A percentile compares a stretch with the other conserved stretches of the same genome.
These are phyloP conservation scores for Eutrigla gurnardus DNA, from an alignment of 2,797 vertebrate species.

Conservation along the genomic window DNA sequence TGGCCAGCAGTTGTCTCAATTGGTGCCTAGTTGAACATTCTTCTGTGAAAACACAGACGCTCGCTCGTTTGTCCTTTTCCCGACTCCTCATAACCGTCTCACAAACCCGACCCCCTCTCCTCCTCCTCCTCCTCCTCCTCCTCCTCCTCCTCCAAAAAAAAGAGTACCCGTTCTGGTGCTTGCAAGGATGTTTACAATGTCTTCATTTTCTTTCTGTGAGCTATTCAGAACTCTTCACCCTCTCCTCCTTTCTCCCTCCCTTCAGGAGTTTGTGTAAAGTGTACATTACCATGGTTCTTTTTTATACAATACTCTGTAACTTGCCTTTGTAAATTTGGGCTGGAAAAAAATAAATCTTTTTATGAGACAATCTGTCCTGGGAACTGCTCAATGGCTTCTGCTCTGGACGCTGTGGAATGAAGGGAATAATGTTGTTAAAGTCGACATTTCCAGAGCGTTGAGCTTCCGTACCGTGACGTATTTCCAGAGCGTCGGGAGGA, in stretches of 20 bases:
- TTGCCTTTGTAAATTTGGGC: conserved; percentile 98
- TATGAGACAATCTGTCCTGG: conserved; percentile 95
- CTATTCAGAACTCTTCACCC: conserved; percentile 76
- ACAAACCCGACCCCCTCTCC: conserved; percentile 14
- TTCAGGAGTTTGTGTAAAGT: conserved; percentile 97
- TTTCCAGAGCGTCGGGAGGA: too few species aligned
- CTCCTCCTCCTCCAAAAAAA: conserved; percentile 29
- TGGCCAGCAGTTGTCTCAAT: conserved; percentile 84
- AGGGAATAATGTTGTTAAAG: not conserved
- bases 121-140: conserved; percentile 17
- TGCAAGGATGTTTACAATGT: conserved; percentile 90
- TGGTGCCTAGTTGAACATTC: conserved; percentile 84
- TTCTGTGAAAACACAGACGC: conserved; percentile 78
- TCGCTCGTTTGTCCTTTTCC: conserved; percentile 70
- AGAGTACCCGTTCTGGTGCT: conserved; percentile 82
- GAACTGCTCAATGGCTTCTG: conserved; percentile 76
- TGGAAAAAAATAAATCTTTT: conserved; percentile 99
- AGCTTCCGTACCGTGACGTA: too few species aligned
- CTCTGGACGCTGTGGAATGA: not conserved
- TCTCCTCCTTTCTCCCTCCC: conserved; percentile 72
- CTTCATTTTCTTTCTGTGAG: conserved; percentile 84
- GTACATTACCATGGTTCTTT: conserved; percentile 97
- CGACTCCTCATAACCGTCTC: conserved; percentile 62
- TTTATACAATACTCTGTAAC: conserved; percentile 94
- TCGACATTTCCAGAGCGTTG: too few species aligned